Percentiles rank a stretch among this genome's conserved stretches.
phyloP scores from a whole-genome alignment of 2,113 vertebrate genomes.

The Misgurnus mizolepis region DNA sequence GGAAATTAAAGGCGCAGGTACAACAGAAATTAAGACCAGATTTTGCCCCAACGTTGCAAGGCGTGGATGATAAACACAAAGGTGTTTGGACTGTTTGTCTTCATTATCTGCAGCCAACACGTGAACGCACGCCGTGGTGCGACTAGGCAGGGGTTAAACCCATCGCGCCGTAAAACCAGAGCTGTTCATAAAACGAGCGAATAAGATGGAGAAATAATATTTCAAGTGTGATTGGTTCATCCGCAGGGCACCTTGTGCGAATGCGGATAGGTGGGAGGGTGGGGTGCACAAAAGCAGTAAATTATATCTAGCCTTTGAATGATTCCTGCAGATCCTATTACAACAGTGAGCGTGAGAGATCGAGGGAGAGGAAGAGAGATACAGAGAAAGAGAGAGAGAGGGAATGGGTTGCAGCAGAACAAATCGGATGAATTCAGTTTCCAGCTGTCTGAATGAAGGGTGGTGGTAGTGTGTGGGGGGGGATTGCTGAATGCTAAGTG shows the following conservation, averaged over 20 bases:
- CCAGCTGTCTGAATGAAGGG: constrained; percentile 72
- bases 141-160: constrained; percentile 77
- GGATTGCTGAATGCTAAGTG: constrained; percentile 29
- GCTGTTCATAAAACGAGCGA: constrained; percentile 81
- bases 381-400: constrained; percentile 47
- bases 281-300: constrained; percentile 80
- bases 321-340: constrained; percentile 88
- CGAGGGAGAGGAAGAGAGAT: constrained; percentile 18
- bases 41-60: constrained; percentile 54
- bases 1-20: constrained; percentile 55
- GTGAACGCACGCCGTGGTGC: constrained; percentile 16
- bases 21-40: constrained; percentile 54
- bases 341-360: constrained; percentile 66
- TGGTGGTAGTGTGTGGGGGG: constrained; percentile 33
- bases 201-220: constrained; percentile 88
- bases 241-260: constrained; percentile 81
- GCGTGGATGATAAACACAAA: constrained; percentile 55
- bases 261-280: constrained; percentile 61
- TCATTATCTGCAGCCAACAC: constrained; percentile 51
- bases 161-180: constrained; percentile 78
- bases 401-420: constrained; percentile 73
- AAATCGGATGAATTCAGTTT: constrained; percentile 81
- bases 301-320: constrained; percentile 88
- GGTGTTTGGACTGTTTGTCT: constrained; percentile 43
- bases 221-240: constrained; percentile 89